Evolutionary conservation across 2,888 invertebrate genomes (phyloP).

Genomic region (Apotomis capreana): DNA sequence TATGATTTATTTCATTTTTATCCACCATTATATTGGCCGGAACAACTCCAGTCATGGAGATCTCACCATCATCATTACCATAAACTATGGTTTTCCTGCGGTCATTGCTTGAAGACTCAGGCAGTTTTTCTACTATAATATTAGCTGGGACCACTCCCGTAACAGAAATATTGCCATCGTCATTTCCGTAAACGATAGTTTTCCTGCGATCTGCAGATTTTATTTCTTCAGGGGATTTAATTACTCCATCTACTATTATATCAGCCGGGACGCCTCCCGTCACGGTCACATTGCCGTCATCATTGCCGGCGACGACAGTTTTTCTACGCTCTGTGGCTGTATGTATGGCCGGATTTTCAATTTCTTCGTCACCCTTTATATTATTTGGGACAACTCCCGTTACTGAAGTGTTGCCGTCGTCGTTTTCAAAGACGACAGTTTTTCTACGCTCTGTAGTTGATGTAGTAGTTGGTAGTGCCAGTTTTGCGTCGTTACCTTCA

Average conservation of each 20-base stretch:
- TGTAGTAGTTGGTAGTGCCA: not conserved
- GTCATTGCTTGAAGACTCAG: not conserved
- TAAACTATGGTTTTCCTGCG: slow-evolving; percentile 1
- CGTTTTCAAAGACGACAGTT: slow-evolving; percentile 43
- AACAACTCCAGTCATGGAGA: slow-evolving; percentile 53
- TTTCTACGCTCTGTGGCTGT: not conserved
- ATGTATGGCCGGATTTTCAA: too few relatives aligned
- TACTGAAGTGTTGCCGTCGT: slow-evolving; percentile 48
- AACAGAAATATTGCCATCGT: slow-evolving; percentile 47
- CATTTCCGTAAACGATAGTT: slow-evolving; percentile 6
- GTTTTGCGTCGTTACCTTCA: slow-evolving; percentile 30
- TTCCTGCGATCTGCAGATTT: not conserved
- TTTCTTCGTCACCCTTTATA: not conserved
- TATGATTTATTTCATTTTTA: not conserved
- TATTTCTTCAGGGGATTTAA: not conserved
- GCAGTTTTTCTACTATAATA: not conserved
- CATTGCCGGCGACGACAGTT: slow-evolving; percentile 17
- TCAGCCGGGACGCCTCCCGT: slow-evolving; percentile 48
- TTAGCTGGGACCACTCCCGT: slow-evolving; percentile 47
- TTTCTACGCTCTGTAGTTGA: slow-evolving; percentile 28
- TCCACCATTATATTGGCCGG: slow-evolving; percentile 34
- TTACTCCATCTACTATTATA: not conserved
- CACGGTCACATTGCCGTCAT: slow-evolving; percentile 50
- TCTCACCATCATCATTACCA: slow-evolving; percentile 43
- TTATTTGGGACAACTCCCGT: slow-evolving; percentile 45